Evolutionary conservation across 2,113 vertebrate genomes (phyloP).

Genomic region (Onychostruthus taczanowskii): DNA sequence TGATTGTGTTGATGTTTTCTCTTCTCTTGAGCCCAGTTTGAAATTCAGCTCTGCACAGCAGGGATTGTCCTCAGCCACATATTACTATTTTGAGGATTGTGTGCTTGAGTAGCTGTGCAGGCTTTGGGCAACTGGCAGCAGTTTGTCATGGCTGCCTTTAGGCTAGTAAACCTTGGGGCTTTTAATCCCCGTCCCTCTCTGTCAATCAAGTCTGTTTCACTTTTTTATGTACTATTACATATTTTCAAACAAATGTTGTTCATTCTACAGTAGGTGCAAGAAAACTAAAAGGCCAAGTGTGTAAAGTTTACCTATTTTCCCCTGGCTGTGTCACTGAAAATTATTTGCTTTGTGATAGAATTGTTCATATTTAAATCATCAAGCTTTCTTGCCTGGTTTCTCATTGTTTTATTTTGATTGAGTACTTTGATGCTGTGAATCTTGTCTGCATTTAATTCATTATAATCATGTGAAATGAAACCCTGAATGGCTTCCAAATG

Average conservation of each 20-base stretch:
- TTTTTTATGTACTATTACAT: not conserved
- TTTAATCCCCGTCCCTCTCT: constrained; percentile 21
- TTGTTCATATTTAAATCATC: constrained; percentile 35
- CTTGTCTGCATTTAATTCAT: constrained; percentile 32
- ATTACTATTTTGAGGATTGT: constrained; percentile 46
- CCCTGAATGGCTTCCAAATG: constrained; percentile 20
- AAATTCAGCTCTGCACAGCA: constrained; percentile 55
- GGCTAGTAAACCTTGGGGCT: constrained; percentile 10
- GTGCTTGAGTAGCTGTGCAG: not conserved
- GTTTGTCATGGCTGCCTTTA: constrained; percentile 38
- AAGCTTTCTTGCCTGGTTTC: not conserved
- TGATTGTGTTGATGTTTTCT: constrained; percentile 56
- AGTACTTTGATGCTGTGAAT: constrained; percentile 4
- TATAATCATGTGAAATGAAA: constrained; percentile 32
- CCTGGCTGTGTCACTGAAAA: not conserved
- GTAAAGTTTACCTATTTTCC: not conserved
- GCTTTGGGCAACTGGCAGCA: constrained; percentile 20
- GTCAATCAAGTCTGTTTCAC: not conserved
- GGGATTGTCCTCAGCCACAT: constrained; percentile 31
- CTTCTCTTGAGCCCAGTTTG: constrained; percentile 51
- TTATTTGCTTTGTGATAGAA: not conserved
- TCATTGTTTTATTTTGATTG: constrained; percentile 29
- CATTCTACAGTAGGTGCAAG: not conserved
- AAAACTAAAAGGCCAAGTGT: not conserved
- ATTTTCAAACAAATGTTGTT: constrained; percentile 14